A percentile compares a stretch with the other conserved stretches of the same genome.
Conservation (phyloP, 2,113 vertebrate species). For the Gavia stellata region DNA sequence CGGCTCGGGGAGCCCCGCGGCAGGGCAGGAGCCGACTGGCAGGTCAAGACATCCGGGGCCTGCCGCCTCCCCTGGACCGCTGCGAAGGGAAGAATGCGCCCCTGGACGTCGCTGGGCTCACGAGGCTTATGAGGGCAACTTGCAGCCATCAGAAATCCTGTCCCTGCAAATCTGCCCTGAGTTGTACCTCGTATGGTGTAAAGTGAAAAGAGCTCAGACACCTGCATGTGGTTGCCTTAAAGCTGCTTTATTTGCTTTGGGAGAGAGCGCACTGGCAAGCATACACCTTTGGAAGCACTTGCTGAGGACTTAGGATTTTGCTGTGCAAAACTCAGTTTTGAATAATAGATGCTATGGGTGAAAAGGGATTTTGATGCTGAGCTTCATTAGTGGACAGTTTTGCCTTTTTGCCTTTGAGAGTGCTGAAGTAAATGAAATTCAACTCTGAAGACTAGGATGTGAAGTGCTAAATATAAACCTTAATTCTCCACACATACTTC, state of each 20-base stretch:
- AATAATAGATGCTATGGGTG: neutral
- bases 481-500: neutral
- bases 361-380: neutral
- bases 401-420: neutral
- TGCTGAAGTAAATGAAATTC: neutral
- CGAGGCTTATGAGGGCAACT: fast-evolving
- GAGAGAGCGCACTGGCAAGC: fast-evolving
- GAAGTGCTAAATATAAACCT: neutral
- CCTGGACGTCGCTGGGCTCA: fast-evolving
- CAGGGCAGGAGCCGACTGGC: fast-evolving
- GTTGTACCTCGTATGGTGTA: fast-evolving
- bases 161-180: fast-evolving
- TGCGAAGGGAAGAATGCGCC: fast-evolving
- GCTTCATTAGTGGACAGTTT: neutral
- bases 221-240: neutral
- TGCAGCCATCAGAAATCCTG: fast-evolving
- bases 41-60: fast-evolving
- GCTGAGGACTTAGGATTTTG: fast-evolving
- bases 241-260: neutral
- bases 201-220: fast-evolving
- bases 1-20: fast-evolving
- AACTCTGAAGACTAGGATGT: neutral
- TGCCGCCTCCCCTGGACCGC: fast-evolving
- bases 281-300: fast-evolving
- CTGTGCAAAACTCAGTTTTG: neutral